These are phyloP conservation scores for Arremon aurantiirostris DNA, from an alignment of 2,797 vertebrate genomes.

Conservation along the genomic window DNA sequence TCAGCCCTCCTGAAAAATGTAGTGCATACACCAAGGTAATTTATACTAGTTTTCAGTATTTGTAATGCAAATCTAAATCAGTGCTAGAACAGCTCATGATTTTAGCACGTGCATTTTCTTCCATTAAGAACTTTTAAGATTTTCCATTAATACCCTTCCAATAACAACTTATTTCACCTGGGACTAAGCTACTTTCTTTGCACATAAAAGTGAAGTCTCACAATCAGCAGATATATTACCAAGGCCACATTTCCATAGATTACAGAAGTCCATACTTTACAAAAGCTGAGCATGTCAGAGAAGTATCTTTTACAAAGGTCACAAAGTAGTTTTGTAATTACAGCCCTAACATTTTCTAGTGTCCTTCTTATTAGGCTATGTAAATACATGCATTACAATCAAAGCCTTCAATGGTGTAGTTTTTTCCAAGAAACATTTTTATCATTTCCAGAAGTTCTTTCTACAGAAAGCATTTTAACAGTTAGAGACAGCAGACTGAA, in stretches of 20 bases:
- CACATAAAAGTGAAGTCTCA: not conserved
- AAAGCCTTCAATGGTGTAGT: not conserved
- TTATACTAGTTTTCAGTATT: not conserved
- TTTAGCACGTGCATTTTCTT: not conserved
- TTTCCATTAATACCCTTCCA: too few relatives aligned
- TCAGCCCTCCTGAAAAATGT: not conserved
- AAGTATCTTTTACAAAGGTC: not conserved
- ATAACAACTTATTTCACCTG: not conserved
- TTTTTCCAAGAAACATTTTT: not conserved
- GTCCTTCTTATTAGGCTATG: not conserved
- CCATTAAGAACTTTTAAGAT: not conserved
- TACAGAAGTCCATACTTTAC: not conserved
- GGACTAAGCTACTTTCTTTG: not conserved
- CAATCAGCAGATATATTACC: not conserved
- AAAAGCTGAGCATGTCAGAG: not conserved
- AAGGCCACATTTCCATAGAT: not conserved
- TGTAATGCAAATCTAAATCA: not conserved
- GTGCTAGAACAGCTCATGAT: not conserved
- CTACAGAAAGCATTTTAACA: not conserved
- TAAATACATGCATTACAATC: not conserved
- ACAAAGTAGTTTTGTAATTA: not conserved
- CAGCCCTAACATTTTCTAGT: not conserved
- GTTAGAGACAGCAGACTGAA: not conserved
- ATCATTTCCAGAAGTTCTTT: not conserved
- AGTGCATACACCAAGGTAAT: not conserved